Evolutionary conservation across 2,113 vertebrate species (phyloP).

Genomic region (Phodopus roborovskii): DNA sequence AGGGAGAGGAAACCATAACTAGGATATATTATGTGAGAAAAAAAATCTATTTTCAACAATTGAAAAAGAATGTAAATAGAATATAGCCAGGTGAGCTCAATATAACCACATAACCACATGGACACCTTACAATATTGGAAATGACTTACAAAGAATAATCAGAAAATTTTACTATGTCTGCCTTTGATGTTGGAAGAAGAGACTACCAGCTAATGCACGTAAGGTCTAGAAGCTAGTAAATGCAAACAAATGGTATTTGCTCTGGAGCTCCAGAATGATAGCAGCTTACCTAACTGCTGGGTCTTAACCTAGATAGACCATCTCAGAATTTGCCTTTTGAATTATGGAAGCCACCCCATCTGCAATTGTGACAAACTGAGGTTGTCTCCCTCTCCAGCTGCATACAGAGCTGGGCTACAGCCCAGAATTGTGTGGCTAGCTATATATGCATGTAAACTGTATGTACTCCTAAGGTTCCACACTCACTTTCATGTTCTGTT

Average conservation of each 20-base stretch:
- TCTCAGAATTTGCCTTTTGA: not conserved
- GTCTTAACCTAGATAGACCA: not conserved
- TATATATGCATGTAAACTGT: not conserved
- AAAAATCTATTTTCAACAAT: not conserved
- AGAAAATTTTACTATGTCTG: not conserved
- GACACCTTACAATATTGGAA: not conserved
- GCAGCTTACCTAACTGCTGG: not conserved
- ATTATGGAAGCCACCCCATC: not conserved
- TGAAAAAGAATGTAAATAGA: not conserved
- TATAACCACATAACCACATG: not conserved
- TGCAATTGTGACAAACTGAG: not conserved
- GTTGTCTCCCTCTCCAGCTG: not conserved
- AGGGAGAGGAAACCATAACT: not conserved
- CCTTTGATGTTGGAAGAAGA: not conserved
- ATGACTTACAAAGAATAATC: not conserved
- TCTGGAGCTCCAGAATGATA: not conserved
- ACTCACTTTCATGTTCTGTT: not conserved
- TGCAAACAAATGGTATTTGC: not conserved
- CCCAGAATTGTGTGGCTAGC: not conserved
- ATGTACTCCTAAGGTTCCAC: not conserved
- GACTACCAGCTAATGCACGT: not conserved
- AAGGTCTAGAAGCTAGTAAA: not conserved
- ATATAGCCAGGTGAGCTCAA: not conserved
- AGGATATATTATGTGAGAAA: not conserved
- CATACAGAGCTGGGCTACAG: not conserved